phyloP scores from a whole-genome alignment of 2,888 invertebrate species.

The Ophion slaviceki region DNA sequence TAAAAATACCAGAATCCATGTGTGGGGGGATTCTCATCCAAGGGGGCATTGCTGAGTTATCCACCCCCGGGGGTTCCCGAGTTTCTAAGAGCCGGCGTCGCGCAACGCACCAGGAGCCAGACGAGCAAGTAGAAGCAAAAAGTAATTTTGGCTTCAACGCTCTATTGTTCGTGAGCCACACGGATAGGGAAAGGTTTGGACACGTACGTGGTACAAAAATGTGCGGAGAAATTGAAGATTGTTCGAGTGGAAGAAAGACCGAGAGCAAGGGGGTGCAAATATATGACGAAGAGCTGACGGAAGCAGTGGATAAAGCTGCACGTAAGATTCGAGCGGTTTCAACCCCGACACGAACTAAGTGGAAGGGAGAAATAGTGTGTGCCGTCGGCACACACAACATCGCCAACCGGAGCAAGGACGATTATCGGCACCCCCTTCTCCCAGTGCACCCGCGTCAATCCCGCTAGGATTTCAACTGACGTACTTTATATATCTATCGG shows the following conservation, averaged over 20 bases:
- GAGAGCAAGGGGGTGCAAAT: background rate
- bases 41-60: too few species aligned
- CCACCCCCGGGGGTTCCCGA: too few species aligned
- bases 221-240: background rate
- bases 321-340: constrained; percentile 49
- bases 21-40: too few species aligned
- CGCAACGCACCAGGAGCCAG: too few species aligned
- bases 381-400: constrained; percentile 40
- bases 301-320: constrained; percentile 37
- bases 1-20: too few species aligned
- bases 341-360: constrained; percentile 23
- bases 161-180: too few species aligned
- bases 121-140: too few species aligned
- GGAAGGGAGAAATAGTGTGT: background rate
- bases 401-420: constrained; percentile 69
- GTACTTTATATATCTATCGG: background rate
- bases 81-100: too few species aligned
- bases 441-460: background rate
- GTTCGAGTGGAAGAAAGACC: background rate
- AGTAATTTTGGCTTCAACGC: too few species aligned
- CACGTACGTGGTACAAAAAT: background rate
- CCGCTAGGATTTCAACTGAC: background rate
- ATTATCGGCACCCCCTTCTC: constrained; percentile 50
- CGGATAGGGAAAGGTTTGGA: too few species aligned
- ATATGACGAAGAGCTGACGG: constrained; percentile 35